A percentile compares a stretch with the other conserved stretches of the same genome.
Evolutionary conservation across 2,113 vertebrate species (phyloP).

Genomic region (Silurus meridionalis): DNA sequence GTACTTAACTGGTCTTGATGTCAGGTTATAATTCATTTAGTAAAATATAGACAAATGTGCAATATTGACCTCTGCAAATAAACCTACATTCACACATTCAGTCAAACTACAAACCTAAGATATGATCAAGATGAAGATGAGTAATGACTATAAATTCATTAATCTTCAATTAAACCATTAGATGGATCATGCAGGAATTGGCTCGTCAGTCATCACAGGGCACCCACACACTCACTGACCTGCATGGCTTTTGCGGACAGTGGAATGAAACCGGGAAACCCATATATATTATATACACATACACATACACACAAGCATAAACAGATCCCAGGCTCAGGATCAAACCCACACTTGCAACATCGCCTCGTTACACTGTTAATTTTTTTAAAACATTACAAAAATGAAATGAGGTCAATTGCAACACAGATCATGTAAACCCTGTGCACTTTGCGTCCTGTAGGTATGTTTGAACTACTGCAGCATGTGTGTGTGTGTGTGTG

Average conservation of each 20-base stretch:
- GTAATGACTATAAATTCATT: background rate
- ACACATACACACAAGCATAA: background rate
- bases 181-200: background rate
- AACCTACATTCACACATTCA: background rate
- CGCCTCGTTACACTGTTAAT: background rate
- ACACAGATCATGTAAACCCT: background rate
- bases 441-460: background rate
- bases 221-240: background rate
- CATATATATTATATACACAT: no score
- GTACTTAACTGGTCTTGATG: background rate
- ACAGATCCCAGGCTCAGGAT: background rate
- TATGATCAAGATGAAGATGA: background rate
- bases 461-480: background rate
- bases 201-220: no score
- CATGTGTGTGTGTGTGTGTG: background rate
- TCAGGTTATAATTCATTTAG: background rate
- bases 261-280: background rate
- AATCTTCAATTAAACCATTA: background rate
- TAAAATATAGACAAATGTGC: background rate
- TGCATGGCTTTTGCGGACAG: background rate
- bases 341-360: background rate
- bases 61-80: background rate
- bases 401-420: background rate
- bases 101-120: background rate
- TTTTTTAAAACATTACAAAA: background rate